phyloP scores from a whole-genome alignment of 2,888 invertebrate species.

The Aphodius sticticus region DNA sequence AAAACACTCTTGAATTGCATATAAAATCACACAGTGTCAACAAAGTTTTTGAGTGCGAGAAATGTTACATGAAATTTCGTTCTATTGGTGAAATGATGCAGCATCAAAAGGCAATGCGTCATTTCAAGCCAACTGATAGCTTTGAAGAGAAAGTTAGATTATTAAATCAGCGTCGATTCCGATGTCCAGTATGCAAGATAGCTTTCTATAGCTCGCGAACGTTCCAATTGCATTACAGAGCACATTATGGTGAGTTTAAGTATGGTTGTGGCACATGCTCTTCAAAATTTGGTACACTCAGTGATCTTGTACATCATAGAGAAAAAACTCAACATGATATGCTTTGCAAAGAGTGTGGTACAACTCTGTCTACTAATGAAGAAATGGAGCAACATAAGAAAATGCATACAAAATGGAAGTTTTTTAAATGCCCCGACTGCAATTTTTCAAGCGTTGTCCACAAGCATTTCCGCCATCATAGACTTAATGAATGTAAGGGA shows the following conservation, averaged over 20 bases:
- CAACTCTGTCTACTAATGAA: not conserved
- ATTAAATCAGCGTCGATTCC: not conserved
- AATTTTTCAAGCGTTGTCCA: constrained; percentile 17
- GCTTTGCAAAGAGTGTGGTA: constrained; percentile 14
- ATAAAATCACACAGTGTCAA: constrained; percentile 5
- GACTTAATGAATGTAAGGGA: not conserved
- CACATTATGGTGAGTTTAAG: not conserved
- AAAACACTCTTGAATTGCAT: constrained; percentile 10
- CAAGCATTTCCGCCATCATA: constrained; percentile 15
- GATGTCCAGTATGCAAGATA: not conserved
- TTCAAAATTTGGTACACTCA: not conserved
- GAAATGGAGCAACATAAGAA: constrained; percentile 15
- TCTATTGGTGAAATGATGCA: constrained; percentile 11
- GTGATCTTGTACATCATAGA: constrained; percentile 13
- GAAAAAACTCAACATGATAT: not conserved
- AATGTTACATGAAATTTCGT: constrained; percentile 7
- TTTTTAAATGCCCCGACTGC: constrained; percentile 19
- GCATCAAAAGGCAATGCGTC: constrained; percentile 17
- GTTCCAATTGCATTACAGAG: constrained; percentile 13
- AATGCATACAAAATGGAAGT: constrained; percentile 22
- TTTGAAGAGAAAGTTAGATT: constrained; percentile 16
- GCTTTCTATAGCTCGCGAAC: constrained; percentile 13
- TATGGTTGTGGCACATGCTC: constrained; percentile 10
- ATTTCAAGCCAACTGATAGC: constrained; percentile 12
- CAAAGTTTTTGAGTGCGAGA: constrained; percentile 14